Evolutionary conservation across 2,888 invertebrate species (phyloP), one percentile per base, ranked within the genome.

Genomic region (Dryococelus australis): DNA sequence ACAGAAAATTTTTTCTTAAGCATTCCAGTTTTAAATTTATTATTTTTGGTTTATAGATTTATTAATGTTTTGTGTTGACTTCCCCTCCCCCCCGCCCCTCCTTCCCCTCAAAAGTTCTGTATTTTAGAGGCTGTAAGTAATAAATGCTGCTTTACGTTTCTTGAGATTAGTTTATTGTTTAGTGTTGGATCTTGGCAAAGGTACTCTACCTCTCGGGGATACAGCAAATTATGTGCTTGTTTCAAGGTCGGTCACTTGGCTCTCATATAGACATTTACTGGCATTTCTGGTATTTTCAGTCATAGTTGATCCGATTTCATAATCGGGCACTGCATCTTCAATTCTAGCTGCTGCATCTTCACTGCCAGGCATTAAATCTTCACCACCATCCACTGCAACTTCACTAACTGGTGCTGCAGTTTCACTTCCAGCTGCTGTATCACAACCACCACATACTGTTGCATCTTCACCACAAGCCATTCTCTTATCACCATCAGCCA

Each of bases 71-170:
- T 83, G 83, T 43, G 20, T 24, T 83, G 83, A 83, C 27, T 83
- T 83, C 1, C 28, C 3, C 28, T 83, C n/a, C n/a, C n/a, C n/a
- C n/a, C n/a, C n/a, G n/a, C 1, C 28, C 3, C 28, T 83, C 2
- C 28, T 83, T 83, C 43, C 28, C 83, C 28, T 83, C 83, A 83
- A 83, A 10, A 83, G 83, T 83, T 27, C 28, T 83, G 28, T 83
- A 9, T 83, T 83, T 9, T 83, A 83, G 2, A 28, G 83, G 16
- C 83, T 83, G 0, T n/a, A 83, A 27, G 83, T 28, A 83, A 83
- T 27, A 83, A 83, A 20, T 2, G 83, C 83, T 26, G 83, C 83
- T 83, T 83, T 83, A 27, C 28, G 4, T 47, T 47, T 85, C 26
- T 85, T 85, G 16, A 51, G 20, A 27, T 28, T 83, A 28, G 27